Conservation (phyloP, 2,113 vertebrate species). For the Gobio gobio region DNA sequence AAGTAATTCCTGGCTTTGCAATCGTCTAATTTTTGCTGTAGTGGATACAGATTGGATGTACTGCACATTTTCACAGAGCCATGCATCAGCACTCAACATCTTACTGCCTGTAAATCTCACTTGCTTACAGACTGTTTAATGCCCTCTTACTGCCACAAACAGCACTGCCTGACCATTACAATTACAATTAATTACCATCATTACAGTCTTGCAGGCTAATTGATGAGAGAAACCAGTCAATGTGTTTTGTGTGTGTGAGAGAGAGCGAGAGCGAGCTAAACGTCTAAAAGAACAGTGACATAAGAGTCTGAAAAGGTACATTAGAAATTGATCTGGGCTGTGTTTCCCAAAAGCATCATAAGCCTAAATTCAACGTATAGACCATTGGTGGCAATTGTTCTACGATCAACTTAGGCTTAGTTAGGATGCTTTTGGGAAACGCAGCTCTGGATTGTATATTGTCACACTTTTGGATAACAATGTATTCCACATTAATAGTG, state of each 20-base stretch:
- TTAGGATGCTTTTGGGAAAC: too few relatives aligned
- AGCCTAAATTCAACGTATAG: too few relatives aligned
- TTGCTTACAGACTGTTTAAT: conserved; percentile 50
- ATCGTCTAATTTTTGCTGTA: conserved; percentile 27
- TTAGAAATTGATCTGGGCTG: background rate
- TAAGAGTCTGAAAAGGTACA: background rate
- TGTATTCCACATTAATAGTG: background rate
- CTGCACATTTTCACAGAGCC: conserved; percentile 26
- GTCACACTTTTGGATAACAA: background rate
- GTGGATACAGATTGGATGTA: conserved; percentile 12
- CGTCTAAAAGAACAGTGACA: background rate
- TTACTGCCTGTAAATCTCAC: conserved; percentile 44
- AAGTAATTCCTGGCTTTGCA: conserved; percentile 6
- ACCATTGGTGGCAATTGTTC: too few relatives aligned
- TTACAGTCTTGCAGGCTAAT: conserved; percentile 57
- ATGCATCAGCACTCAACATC: conserved; percentile 46
- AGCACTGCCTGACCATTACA: conserved; percentile 51
- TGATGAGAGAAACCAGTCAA: conserved; percentile 54
- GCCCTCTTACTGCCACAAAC: conserved; percentile 48
- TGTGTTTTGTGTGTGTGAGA: conserved; percentile 17
- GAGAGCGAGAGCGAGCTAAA: background rate
- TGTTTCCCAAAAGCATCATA: too few relatives aligned
- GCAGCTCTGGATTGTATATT: background rate
- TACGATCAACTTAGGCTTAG: too few relatives aligned
- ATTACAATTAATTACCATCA: conserved; percentile 57